Conservation (phyloP, 2,888 invertebrate species). For the Xestobium rufovillosum region DNA sequence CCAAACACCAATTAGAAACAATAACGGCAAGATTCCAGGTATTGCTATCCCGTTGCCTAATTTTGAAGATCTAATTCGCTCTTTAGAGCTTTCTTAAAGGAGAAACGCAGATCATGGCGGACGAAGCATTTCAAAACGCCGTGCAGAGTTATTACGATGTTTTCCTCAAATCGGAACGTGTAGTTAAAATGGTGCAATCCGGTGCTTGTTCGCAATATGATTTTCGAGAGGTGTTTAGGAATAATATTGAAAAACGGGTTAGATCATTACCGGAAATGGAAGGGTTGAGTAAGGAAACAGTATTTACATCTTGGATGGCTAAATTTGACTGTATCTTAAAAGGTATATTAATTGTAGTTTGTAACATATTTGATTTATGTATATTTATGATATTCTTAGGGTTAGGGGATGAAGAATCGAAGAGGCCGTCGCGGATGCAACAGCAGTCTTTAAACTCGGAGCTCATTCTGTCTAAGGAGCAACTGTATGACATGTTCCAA, state of each 20-base stretch:
- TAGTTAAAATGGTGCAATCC: slow-evolving; percentile 92
- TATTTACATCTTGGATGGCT: slow-evolving; percentile 97
- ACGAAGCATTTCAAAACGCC: slow-evolving; percentile 98
- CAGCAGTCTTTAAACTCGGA: slow-evolving; percentile 88
- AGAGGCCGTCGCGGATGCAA: slow-evolving; percentile 79
- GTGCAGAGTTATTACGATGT: slow-evolving; percentile 94
- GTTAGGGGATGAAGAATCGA: slow-evolving; percentile 78
- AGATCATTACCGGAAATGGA: slow-evolving; percentile 98
- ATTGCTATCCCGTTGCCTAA: too few relatives aligned
- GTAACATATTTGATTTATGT: background rate
- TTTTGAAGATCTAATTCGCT: too few relatives aligned
- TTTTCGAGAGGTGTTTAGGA: slow-evolving; percentile 96
- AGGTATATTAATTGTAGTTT: slow-evolving; percentile 49
- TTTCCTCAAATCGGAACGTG: slow-evolving; percentile 94
- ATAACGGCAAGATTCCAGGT: slow-evolving; percentile 93
- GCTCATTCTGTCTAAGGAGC: slow-evolving; percentile 95
- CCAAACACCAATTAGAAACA: slow-evolving; percentile 90
- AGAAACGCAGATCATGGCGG: slow-evolving; percentile 96
- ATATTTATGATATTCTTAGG: slow-evolving; percentile 39
- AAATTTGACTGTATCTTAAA: slow-evolving; percentile 99
- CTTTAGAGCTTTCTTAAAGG: slow-evolving; percentile 87
- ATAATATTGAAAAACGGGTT: slow-evolving; percentile 97
- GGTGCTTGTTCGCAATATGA: slow-evolving; percentile 98
- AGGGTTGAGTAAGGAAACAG: slow-evolving; percentile 97
- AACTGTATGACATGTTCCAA: slow-evolving; percentile 99